phyloP scores from a whole-genome alignment of 2,888 invertebrate species.

The Netelia fuscicornis region DNA sequence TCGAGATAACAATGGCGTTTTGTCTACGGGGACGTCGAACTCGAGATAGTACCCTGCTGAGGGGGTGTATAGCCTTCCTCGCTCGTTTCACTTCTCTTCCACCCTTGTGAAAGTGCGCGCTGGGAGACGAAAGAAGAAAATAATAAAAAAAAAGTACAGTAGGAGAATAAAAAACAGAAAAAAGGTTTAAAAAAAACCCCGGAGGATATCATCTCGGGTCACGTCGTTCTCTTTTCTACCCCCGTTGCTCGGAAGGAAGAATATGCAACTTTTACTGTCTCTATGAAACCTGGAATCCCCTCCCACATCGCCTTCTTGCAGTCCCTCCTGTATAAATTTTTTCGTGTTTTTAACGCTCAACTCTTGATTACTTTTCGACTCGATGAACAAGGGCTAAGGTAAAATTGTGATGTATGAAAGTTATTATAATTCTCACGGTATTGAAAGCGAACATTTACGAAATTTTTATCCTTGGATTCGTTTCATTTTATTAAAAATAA shows the following conservation, averaged over 20 bases:
- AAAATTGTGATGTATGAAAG: conserved; percentile 2
- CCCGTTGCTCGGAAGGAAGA: conserved; percentile 45
- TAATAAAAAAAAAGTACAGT: conserved; percentile 22
- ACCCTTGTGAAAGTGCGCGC: conserved; percentile 36
- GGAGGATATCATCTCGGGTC: conserved; percentile 64
- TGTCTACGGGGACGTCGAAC: conserved; percentile 68
- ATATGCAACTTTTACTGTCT: conserved; percentile 51
- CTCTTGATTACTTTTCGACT: conserved; percentile 57
- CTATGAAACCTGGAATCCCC: conserved; percentile 18
- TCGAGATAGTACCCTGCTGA: conserved; percentile 51
- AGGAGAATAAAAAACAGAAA: conserved; percentile 16
- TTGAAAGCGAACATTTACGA: background rate
- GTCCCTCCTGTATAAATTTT: conserved; percentile 31
- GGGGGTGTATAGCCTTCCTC: conserved; percentile 33
- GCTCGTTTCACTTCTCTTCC: conserved; percentile 28
- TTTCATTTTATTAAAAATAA: background rate
- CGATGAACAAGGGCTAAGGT: conserved; percentile 26
- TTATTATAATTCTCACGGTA: conserved; percentile 33
- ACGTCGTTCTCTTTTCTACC: conserved; percentile 48
- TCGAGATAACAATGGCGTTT: conserved; percentile 69
- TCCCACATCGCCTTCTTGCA: background rate
- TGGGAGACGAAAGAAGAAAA: conserved; percentile 26
- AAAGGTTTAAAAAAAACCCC: conserved; percentile 38
- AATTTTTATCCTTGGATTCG: too few relatives aligned
- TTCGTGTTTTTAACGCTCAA: conserved; percentile 41